These are phyloP conservation scores for Pachyramphus minor DNA, from an alignment of 2,113 vertebrate genomes.

Conservation along the genomic window DNA sequence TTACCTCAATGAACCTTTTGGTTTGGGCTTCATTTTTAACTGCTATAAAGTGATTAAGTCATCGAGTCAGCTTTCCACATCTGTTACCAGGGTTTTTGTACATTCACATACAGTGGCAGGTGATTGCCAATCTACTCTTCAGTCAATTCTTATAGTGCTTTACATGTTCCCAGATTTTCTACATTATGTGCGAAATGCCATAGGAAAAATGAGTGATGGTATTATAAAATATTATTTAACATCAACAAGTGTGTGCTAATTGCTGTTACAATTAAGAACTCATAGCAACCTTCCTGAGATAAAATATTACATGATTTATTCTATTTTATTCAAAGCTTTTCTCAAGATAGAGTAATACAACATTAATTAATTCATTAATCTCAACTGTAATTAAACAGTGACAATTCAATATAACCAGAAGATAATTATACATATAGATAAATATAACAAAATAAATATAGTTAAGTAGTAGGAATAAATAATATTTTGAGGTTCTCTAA, in stretches of 20 bases:
- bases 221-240: not conserved
- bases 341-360: conserved; percentile 9
- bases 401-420: not conserved
- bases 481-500: not conserved
- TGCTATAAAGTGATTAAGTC: not conserved
- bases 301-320: conserved; percentile 15
- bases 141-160: not conserved
- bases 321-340: conserved; percentile 16
- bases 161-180: not conserved
- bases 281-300: not conserved
- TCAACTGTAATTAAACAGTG: conserved; percentile 32
- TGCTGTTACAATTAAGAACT: not conserved
- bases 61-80: not conserved
- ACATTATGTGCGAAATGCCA: not conserved
- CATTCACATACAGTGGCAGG: not conserved
- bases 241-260: not conserved
- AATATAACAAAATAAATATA: not conserved
- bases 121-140: not conserved
- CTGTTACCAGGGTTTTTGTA: not conserved
- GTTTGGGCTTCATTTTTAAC: not conserved
- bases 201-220: not conserved
- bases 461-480: not conserved
- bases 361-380: conserved; percentile 30
- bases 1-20: not conserved
- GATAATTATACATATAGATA: not conserved